These are phyloP conservation scores for Odocoileus hemionus DNA, from an alignment of 2,113 vertebrate genomes.

Conservation along the genomic window DNA sequence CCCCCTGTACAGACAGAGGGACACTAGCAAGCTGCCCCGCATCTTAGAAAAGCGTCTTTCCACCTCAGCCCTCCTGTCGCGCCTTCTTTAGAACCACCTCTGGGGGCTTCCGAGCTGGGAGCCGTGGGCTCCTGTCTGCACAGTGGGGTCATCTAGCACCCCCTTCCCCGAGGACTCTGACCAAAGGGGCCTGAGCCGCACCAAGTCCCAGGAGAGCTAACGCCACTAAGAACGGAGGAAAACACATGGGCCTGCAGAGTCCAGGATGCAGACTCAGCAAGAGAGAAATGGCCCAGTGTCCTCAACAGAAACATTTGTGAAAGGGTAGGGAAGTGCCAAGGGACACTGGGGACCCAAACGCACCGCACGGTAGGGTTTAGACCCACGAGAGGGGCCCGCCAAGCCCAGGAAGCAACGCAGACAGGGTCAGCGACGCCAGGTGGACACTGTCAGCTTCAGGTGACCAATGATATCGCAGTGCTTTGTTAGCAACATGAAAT, in stretches of 20 bases:
- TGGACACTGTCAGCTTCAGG: not conserved
- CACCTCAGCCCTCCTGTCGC: not conserved
- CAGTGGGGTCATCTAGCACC: not conserved
- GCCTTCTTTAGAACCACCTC: not conserved
- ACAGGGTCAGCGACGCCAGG: rapidly evolving
- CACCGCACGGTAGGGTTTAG: not conserved
- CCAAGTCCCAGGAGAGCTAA: not conserved
- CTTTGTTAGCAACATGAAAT: not conserved
- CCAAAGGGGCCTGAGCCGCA: rapidly evolving
- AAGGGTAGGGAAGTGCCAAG: not conserved
- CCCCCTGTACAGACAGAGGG: not conserved
- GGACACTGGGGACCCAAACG: rapidly evolving
- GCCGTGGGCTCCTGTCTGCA: not conserved
- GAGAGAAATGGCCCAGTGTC: not conserved
- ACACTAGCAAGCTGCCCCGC: not conserved
- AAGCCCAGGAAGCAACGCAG: not conserved
- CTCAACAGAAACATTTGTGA: rapidly evolving
- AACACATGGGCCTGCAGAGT: not conserved
- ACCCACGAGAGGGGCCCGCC: too few species aligned
- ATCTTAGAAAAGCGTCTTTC: not conserved
- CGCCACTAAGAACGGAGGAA: not conserved
- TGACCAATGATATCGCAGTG: rapidly evolving
- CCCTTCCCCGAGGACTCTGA: not conserved
- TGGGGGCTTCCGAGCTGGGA: not conserved
- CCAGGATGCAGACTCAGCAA: rapidly evolving